A percentile compares a stretch with the other conserved stretches of the same genome.
Evolutionary conservation across 30 jellyfish, hydroid and myxozoan genomes (phyloP).

Genomic region (Turritopsis rubra): DNA sequence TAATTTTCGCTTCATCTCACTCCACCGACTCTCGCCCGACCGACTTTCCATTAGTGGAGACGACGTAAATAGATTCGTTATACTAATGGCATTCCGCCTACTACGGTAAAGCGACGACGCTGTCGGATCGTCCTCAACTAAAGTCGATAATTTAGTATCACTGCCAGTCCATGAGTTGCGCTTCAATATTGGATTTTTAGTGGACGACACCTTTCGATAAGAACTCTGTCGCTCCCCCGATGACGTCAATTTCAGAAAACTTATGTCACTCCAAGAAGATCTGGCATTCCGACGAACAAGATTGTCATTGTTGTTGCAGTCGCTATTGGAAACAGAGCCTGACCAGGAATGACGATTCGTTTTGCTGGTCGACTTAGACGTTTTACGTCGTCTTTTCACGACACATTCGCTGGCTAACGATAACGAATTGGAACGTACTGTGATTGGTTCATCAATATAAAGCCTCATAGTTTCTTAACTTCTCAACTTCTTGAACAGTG

Average conservation of each 20-base stretch:
- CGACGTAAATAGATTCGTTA: neutral
- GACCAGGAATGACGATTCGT: slow-evolving; percentile 10
- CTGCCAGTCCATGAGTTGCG: slow-evolving; percentile 14
- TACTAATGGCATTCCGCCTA: slow-evolving; percentile 2
- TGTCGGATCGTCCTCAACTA: neutral
- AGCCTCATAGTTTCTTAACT: slow-evolving; percentile 1
- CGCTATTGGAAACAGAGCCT: neutral
- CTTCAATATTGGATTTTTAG: neutral
- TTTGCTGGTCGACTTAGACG: neutral
- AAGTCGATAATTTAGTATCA: neutral
- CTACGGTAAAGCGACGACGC: too few species aligned
- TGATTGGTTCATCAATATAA: neutral
- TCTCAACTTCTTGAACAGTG: neutral
- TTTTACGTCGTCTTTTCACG: slow-evolving; percentile 9
- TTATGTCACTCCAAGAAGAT: neutral
- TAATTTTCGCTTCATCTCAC: neutral
- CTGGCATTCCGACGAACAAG: neutral
- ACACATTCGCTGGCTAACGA: neutral
- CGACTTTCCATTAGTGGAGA: neutral
- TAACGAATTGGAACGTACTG: neutral
- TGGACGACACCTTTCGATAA: neutral
- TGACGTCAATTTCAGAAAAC: neutral
- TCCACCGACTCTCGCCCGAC: slow-evolving; percentile 12
- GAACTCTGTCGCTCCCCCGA: neutral
- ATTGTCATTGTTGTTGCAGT: neutral